Conservation (phyloP, 2,797 vertebrate species). For the Loriculus beryllinus region DNA sequence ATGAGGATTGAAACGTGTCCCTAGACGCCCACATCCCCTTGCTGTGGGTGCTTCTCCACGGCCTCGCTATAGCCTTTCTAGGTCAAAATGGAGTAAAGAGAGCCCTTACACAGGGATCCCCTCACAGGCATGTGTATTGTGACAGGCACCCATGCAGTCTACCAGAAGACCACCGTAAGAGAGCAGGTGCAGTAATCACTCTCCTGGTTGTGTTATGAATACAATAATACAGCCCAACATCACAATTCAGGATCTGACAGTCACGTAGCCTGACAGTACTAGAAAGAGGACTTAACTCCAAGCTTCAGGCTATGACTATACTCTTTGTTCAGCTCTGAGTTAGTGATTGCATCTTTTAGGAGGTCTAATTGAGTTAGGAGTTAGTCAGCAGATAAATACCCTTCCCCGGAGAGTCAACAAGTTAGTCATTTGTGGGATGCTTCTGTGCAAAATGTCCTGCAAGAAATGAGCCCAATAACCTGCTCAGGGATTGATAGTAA, state of each 20-base stretch:
- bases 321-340: neutral
- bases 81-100: neutral
- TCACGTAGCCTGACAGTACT: neutral
- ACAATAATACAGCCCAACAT: neutral
- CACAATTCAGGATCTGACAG: neutral
- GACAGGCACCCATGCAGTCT: neutral
- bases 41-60: neutral
- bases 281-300: neutral
- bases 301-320: neutral
- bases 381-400: constrained; percentile 18
- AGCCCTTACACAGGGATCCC: neutral
- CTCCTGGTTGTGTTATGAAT: neutral
- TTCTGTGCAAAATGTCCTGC: neutral
- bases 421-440: neutral
- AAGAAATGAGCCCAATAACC: neutral
- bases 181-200: neutral
- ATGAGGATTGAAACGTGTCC: rapidly evolving
- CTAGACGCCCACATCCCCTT: neutral
- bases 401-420: neutral
- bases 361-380: neutral
- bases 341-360: neutral
- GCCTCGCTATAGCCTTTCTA: neutral
- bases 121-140: rapidly evolving
- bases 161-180: neutral
- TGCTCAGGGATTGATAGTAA: neutral